Percentiles rank a stretch among this genome's conserved stretches.
Conservation (phyloP, 23 tunicate genomes). For the Botrylloides violaceus region DNA sequence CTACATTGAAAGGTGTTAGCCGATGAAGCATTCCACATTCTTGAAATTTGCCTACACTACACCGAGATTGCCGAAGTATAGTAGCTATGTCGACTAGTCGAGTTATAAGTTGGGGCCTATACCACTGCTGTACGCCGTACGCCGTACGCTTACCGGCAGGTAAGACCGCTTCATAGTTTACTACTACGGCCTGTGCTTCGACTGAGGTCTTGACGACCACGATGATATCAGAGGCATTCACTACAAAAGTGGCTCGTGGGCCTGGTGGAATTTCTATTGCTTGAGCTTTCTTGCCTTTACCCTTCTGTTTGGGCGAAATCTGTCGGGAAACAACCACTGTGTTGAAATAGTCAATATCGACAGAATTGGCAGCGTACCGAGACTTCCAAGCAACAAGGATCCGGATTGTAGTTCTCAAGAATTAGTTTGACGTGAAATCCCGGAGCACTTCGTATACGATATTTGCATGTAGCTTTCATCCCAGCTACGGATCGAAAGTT, state of each 20-base stretch:
- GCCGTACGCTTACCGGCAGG: neutral
- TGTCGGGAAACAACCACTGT: neutral
- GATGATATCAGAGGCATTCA: neutral
- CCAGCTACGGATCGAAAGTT: neutral
- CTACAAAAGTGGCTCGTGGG: neutral
- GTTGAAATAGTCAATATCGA: neutral
- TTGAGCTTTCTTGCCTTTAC: neutral
- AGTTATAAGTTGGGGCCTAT: no score
- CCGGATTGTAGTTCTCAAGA: neutral
- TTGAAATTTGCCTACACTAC: no score
- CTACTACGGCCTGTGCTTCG: neutral
- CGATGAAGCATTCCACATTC: no score
- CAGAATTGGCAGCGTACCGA: slow-evolving; percentile 1
- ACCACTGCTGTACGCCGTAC: no score
- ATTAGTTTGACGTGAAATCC: slow-evolving; percentile 8
- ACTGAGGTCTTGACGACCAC: neutral
- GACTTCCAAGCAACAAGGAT: neutral
- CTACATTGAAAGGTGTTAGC: no score
- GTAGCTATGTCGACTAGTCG: no score
- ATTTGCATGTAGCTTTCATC: neutral
- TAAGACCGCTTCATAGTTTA: neutral
- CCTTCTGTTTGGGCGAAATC: no score
- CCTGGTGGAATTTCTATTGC: neutral
- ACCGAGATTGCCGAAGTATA: no score
- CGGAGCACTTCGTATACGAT: neutral